Percentiles rank a stretch among this genome's conserved stretches.
These are phyloP conservation scores for Drosophila serrata DNA, from an alignment of 1,140 invertebrate species.

Conservation along the genomic window DNA sequence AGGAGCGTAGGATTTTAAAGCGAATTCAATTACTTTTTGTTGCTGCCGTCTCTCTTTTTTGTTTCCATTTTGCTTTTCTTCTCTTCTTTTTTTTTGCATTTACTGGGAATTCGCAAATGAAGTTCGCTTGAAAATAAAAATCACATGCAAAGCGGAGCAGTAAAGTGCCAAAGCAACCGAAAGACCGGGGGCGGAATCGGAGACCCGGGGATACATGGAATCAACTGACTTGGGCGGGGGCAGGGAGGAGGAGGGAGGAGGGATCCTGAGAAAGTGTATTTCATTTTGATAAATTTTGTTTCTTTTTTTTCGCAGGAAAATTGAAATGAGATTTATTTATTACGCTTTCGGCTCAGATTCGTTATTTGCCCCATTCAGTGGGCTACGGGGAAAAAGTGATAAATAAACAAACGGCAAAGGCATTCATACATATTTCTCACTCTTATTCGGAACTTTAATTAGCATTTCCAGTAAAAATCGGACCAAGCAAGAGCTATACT, in stretches of 20 bases:
- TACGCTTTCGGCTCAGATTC: slow-evolving; percentile 69
- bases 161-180: slow-evolving; percentile 63
- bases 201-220: slow-evolving; percentile 12
- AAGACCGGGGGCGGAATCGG: slow-evolving; percentile 9
- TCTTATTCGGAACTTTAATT: slow-evolving; percentile 71
- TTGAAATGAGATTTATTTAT: slow-evolving; percentile 83
- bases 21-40: slow-evolving; percentile 84
- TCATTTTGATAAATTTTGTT: slow-evolving; percentile 79
- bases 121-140: slow-evolving; percentile 83
- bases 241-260: not conserved
- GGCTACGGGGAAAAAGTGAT: slow-evolving; percentile 49
- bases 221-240: not conserved
- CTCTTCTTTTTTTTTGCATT: slow-evolving; percentile 69
- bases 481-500: slow-evolving; percentile 23
- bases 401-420: slow-evolving; percentile 60
- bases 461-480: slow-evolving; percentile 75
- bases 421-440: slow-evolving; percentile 52
- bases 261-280: slow-evolving; percentile 77
- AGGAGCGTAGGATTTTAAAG: slow-evolving; percentile 74
- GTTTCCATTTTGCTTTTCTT: slow-evolving; percentile 49
- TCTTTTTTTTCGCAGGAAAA: slow-evolving; percentile 67
- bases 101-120: slow-evolving; percentile 83
- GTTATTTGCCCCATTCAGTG: slow-evolving; percentile 57
- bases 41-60: slow-evolving; percentile 38
- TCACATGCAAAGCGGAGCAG: slow-evolving; percentile 79